phyloP scores from a whole-genome alignment of 2,797 vertebrate species.

The Mormyrus proboscirostris region DNA sequence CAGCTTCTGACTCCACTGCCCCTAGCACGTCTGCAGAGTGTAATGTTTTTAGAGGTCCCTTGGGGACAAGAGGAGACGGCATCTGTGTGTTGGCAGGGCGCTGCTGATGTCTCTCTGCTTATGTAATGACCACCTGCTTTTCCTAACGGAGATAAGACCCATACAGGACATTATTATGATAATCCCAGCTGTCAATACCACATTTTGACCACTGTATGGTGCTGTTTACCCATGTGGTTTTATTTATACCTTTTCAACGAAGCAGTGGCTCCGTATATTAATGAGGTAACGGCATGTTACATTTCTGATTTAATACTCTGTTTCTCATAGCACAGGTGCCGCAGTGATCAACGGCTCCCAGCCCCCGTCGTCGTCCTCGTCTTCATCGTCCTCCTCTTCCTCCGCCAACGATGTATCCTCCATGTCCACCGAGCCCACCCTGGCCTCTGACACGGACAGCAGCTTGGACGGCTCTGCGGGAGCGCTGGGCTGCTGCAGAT shows the following conservation, averaged over 20 bases:
- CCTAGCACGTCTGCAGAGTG: background rate
- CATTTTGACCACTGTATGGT: background rate
- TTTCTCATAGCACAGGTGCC: constrained; percentile 98
- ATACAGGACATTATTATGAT: background rate
- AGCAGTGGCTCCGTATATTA: background rate
- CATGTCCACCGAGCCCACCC: constrained; percentile 74
- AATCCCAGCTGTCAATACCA: background rate
- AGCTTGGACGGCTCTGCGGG: constrained; percentile 74
- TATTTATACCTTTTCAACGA: background rate
- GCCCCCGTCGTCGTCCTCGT: constrained; percentile 52
- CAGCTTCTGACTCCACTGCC: background rate
- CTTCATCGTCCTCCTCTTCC: constrained; percentile 63
- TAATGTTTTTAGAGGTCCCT: background rate
- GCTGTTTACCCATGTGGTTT: background rate
- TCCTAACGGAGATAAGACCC: background rate
- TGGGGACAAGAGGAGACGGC: background rate
- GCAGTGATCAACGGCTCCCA: constrained; percentile 79
- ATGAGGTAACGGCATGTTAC: background rate
- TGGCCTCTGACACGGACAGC: constrained; percentile 82
- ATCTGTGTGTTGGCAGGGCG: background rate
- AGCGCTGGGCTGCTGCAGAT: constrained; percentile 86
- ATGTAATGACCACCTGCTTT: constrained; percentile 2
- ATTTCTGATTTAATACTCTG: constrained; percentile 66
- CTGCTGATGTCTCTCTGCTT: background rate
- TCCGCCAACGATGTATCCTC: constrained; percentile 74